These are phyloP conservation scores for Hymenochirus boettgeri DNA, from an alignment of 2,113 vertebrate species.

Conservation along the genomic window DNA sequence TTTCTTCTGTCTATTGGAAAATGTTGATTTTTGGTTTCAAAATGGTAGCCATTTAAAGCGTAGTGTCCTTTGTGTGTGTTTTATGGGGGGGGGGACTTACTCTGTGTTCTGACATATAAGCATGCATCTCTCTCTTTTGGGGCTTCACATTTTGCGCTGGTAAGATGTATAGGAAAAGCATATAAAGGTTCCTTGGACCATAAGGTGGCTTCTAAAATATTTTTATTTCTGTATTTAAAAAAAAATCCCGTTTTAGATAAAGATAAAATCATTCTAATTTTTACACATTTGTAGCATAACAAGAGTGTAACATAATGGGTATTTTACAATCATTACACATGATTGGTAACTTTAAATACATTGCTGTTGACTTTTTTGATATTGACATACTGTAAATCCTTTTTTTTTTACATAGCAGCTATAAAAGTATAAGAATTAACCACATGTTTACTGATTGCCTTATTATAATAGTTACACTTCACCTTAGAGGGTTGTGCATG, in stretches of 20 bases:
- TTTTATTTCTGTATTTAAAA: constrained; percentile 2
- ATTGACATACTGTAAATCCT: too few relatives aligned
- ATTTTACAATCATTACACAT: too few relatives aligned
- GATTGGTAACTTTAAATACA: too few relatives aligned
- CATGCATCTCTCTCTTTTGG: background rate
- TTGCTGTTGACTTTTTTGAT: too few relatives aligned
- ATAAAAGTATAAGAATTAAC: too few relatives aligned
- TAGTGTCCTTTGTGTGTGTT: background rate
- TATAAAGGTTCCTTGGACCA: constrained; percentile 49
- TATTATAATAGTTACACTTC: constrained; percentile 44
- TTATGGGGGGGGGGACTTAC: background rate
- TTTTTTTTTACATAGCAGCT: too few relatives aligned
- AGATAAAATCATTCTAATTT: background rate
- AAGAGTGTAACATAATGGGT: too few relatives aligned
- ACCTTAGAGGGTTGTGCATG: too few relatives aligned
- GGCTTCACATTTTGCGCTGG: constrained; percentile 44
- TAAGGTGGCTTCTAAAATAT: constrained; percentile 43
- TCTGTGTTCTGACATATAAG: background rate
- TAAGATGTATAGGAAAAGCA: constrained; percentile 33
- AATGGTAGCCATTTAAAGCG: constrained; percentile 32
- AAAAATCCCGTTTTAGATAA: background rate
- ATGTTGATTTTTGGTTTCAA: constrained; percentile 29
- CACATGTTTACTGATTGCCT: too few relatives aligned
- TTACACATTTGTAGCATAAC: background rate
- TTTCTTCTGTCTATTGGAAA: constrained; percentile 26